phyloP scores from a whole-genome alignment of 2,113 vertebrate species.

The Stomatorhinus ivindoensis region DNA sequence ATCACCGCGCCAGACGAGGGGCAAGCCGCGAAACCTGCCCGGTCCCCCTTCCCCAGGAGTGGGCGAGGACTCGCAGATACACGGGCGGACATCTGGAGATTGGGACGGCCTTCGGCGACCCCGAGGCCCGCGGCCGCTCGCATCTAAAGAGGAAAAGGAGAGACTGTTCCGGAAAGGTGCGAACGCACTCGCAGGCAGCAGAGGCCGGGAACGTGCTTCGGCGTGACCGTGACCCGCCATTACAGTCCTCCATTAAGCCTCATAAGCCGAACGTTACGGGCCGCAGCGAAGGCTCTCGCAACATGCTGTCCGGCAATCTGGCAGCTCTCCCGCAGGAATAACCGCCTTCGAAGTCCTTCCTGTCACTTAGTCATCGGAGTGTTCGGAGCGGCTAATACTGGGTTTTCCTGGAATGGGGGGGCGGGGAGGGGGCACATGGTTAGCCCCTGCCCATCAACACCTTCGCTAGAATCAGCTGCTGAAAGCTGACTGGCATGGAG shows the following conservation, averaged over 20 bases:
- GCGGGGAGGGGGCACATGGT: background rate
- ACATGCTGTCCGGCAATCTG: background rate
- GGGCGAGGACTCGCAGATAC: background rate
- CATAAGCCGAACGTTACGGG: background rate
- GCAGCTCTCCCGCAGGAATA: background rate
- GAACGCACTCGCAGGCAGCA: background rate
- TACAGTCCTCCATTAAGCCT: background rate
- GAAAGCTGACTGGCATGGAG: slow-evolving; percentile 1
- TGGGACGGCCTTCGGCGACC: background rate
- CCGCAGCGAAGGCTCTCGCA: background rate
- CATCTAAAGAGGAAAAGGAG: background rate
- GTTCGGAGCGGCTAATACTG: background rate
- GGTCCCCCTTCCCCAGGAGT: background rate
- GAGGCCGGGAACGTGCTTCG: background rate
- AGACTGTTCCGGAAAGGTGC: background rate
- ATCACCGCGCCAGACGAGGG: background rate
- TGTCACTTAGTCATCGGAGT: background rate
- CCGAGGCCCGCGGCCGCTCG: background rate
- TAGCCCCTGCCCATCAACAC: background rate
- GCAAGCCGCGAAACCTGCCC: background rate
- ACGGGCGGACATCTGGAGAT: background rate
- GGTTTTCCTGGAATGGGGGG: background rate
- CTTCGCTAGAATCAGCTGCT: background rate
- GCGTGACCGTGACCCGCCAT: background rate
- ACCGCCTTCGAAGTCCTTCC: background rate